These are phyloP conservation scores for Arnoldichthys spilopterus DNA, from an alignment of 2,797 vertebrate genomes.

Conservation along the genomic window DNA sequence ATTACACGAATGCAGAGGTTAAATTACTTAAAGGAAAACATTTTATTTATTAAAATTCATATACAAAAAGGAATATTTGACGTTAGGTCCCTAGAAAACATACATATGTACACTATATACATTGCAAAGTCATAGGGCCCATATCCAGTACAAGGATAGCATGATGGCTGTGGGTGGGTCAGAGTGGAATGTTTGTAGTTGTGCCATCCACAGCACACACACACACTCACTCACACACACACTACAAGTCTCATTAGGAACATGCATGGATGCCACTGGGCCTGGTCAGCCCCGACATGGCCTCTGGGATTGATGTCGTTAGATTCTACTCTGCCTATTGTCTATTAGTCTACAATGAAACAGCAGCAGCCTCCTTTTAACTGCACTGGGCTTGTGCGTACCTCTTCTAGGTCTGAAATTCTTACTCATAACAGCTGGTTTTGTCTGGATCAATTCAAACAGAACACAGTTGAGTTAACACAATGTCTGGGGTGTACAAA, in stretches of 20 bases:
- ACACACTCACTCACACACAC: not conserved
- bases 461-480: not conserved
- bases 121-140: conserved; percentile 40
- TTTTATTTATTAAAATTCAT: conserved; percentile 78
- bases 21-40: conserved; percentile 61
- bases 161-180: conserved; percentile 31
- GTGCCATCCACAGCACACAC: not conserved
- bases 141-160: conserved; percentile 28
- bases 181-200: conserved; percentile 8
- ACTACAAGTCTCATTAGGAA: not conserved
- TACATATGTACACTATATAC: conserved; percentile 73
- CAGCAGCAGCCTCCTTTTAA: not conserved
- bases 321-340: not conserved
- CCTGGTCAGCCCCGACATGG: not conserved
- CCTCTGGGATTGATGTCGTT: not conserved
- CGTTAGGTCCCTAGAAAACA: conserved; percentile 72
- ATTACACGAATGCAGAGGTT: not conserved
- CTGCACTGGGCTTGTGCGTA: not conserved
- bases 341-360: not conserved
- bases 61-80: conserved; percentile 78
- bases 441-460: conserved; percentile 60
- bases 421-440: conserved; percentile 5
- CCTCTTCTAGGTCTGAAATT: not conserved
- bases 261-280: conserved; percentile 5
- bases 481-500: conserved; percentile 26